Base-by-base conservation (phyloP, 2,113 vertebrate species). In the Amphilophus citrinellus region DNA sequence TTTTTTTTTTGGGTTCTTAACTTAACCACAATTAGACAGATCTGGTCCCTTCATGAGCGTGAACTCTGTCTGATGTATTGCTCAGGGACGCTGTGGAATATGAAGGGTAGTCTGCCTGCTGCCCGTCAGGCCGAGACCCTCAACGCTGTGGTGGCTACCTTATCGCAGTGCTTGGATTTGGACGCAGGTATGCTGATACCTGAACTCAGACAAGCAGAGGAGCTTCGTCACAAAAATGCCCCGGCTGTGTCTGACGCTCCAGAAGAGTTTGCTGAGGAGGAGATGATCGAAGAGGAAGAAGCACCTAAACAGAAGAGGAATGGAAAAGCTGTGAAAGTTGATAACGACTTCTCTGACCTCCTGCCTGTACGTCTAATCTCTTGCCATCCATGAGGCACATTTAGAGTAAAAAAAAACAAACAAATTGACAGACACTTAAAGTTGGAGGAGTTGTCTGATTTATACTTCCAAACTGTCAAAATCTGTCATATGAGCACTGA, bases 61-160 rank as follows among this genome's bases (percentile, higher is more conserved):
- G 4, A 24, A 71, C 30, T 37, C 47, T 0, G 7, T 42, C 76
- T 5, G 39, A 50, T 27, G 56, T 77, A 30, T 71, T 62, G 13
- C 57, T 80, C 90, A 96, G 95, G 96, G 17, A 90, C 93, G 0
- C 18, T 98, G 57, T 99, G 98, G 98, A 99, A 99, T 89, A 89
- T 99, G 89, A 99, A 98, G 91, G 94, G 91, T 53, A 87, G 95
- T 42, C 91, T 99, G 50, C 97, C 98, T 15, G 87, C 93, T 4
- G 95, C 95, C 59, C 97, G 95, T 81, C 97, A 99, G 91, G 97
- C 98, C 53, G 96, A 97, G 91, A 96, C 93, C 1, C 93, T 99
- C 77, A 97, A 94, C n/a, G 96, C 97, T 14, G 93, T 98, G 82
- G 92, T 97, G 60, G 96, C 97, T 93, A 95, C 96, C 81, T 93